Base-by-base conservation (phyloP, 2,797 vertebrate genomes). In the Chrosomus eos region DNA sequence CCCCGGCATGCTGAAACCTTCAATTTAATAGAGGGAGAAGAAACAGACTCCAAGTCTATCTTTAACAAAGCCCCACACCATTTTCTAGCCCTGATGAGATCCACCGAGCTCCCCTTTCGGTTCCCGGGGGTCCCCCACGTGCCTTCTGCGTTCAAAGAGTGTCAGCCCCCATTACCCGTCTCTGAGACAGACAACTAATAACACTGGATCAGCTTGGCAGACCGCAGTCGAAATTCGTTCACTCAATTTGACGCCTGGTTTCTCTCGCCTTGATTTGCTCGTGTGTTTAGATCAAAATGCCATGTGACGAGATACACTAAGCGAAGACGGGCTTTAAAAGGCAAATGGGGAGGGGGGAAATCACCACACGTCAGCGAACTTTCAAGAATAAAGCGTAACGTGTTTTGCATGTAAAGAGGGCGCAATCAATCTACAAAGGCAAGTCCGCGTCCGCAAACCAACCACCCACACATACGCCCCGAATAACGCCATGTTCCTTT, bases 231-330 rank as follows among this genome's bases (percentile, higher is more conserved):
- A 88, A 48, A 90, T 90, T 86, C 87, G 86, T 84, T 75, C 87
- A 82, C 84, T 73, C 90, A 92, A 94, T 87, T 90, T 90, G 89
- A 89, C 92, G 92, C 91, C 92, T 90, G 87, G 84, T 89, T 89
- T 87, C 86, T 86, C 84, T 84, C 83, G 81, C 36, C 85, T 80
- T 77, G 58, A 71, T 79, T 86, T 55, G 19, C 40, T 76, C 51
- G 26, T 18, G 72, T 8, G 53, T 84, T 82, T 81, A 53, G 80
- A 85, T 85, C 85, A 88, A 85, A 85, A 82, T 68, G 85, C 75
- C 53, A 40, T 36, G 64, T 38, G 68, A 80, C 36, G 43, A 83
- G 48, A 38, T 40, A 60, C 11, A 43, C 55, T 82, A 67, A 81
- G 58, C 51, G 36, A 55, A 53, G 67, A 36, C n/a, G 66, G 5